These are phyloP conservation scores for Lepidurus apus DNA, from an alignment of 1,140 invertebrate species.

Conservation along the genomic window DNA sequence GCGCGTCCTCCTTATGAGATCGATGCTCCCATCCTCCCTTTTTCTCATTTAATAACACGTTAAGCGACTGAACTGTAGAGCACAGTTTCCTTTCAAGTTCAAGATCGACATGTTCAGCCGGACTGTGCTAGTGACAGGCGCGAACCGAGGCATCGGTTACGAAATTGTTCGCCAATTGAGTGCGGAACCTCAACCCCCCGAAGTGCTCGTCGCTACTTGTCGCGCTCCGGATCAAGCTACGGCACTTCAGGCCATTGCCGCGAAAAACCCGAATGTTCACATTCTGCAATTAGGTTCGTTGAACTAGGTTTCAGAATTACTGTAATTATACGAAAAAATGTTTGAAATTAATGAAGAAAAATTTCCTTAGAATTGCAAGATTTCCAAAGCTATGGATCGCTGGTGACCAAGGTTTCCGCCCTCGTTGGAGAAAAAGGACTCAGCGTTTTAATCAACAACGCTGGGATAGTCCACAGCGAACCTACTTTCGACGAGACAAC, in stretches of 20 bases:
- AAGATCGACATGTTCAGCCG: background rate
- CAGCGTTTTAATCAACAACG: constrained; percentile 81
- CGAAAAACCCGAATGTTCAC: background rate
- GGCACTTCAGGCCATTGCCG: background rate
- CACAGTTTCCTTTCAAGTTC: background rate
- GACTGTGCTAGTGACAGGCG: background rate
- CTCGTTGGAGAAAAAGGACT: constrained; percentile 60
- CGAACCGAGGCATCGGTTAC: background rate
- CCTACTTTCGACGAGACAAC: constrained; percentile 63
- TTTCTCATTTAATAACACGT: background rate
- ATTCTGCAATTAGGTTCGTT: background rate
- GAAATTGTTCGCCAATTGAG: background rate
- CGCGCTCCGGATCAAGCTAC: background rate
- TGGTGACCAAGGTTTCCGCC: background rate
- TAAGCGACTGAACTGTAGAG: background rate
- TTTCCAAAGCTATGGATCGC: background rate
- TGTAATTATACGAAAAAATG: too few relatives aligned
- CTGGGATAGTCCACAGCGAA: constrained; percentile 67
- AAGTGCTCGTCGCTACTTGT: background rate
- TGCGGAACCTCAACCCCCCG: background rate
- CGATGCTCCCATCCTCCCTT: background rate
- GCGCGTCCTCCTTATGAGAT: too few relatives aligned
- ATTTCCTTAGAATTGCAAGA: background rate
- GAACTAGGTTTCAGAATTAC: too few relatives aligned
- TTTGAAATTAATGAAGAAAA: background rate